phyloP scores from a whole-genome alignment of 1,140 invertebrate species.

The Anastrepha obliqua region DNA sequence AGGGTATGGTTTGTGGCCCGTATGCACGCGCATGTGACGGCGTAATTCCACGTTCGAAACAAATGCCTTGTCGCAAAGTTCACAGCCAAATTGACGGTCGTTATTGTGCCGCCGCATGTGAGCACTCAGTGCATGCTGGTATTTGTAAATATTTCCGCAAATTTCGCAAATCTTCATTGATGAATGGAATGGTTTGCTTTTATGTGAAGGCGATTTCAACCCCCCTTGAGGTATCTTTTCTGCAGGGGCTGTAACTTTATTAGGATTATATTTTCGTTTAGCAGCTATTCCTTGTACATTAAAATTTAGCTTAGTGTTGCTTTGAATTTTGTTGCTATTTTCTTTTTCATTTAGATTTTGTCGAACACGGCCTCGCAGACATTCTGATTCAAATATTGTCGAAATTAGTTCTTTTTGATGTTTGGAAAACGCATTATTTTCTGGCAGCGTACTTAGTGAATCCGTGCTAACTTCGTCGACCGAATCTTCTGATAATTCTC shows the following conservation, averaged over 20 bases:
- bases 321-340: neutral
- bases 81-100: constrained; percentile 68
- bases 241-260: neutral
- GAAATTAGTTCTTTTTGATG: neutral
- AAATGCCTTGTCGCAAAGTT: constrained; percentile 71
- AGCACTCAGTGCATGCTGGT: constrained; percentile 70
- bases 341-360: neutral
- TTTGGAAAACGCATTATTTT: neutral
- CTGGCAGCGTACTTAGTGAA: no score
- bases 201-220: neutral
- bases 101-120: constrained; percentile 72
- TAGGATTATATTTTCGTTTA: neutral
- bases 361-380: neutral
- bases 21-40: constrained; percentile 72
- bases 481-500: neutral
- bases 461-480: neutral
- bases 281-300: neutral
- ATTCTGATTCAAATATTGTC: neutral
- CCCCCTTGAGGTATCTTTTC: neutral
- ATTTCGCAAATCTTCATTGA: constrained; percentile 69
- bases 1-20: constrained; percentile 78
- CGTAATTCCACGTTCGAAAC: constrained; percentile 72
- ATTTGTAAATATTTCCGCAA: constrained; percentile 72
- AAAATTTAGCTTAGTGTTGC: neutral
- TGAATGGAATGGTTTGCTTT: constrained; percentile 21